Evolutionary conservation across 2,797 vertebrate genomes (phyloP).

Genomic region (Neosilurus hyrtlii): DNA sequence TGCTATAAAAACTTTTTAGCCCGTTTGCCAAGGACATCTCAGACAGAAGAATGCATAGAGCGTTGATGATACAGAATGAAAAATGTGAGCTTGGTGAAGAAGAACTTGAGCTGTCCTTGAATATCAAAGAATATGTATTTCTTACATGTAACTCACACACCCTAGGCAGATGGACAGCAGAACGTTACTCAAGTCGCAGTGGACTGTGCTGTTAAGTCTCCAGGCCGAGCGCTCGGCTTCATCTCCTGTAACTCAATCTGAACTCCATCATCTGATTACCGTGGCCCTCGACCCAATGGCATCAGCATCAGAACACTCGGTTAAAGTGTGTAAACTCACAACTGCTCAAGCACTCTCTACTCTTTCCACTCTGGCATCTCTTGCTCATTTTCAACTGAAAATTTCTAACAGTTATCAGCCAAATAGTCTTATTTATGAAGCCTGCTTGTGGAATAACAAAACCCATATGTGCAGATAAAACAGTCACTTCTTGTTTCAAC

Average conservation of each 20-base stretch:
- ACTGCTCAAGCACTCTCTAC: constrained; percentile 34
- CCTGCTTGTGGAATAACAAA: constrained; percentile 17
- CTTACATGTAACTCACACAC: not conserved
- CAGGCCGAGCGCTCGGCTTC: constrained; percentile 48
- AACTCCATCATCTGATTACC: constrained; percentile 62
- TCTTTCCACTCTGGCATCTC: constrained; percentile 16
- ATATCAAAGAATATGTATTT: not conserved
- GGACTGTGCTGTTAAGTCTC: not conserved
- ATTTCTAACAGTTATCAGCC: not conserved
- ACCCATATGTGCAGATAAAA: constrained; percentile 18
- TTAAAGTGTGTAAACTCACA: constrained; percentile 58
- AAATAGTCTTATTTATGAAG: not conserved
- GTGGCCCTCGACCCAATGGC: constrained; percentile 44
- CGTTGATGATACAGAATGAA: constrained; percentile 12
- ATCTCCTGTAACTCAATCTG: constrained; percentile 61
- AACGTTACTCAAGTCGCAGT: constrained; percentile 16
- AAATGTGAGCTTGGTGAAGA: not conserved
- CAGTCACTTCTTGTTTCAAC: constrained; percentile 14
- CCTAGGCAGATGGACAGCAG: not conserved
- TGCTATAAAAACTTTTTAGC: constrained; percentile 63
- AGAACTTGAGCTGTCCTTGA: not conserved
- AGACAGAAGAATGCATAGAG: constrained; percentile 46
- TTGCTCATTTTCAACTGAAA: not conserved
- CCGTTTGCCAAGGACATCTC: constrained; percentile 61
- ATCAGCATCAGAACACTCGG: constrained; percentile 50